Evolutionary conservation across 92 coral and sea anemone species (phyloP).

Genomic region (Diadumene lineata): DNA sequence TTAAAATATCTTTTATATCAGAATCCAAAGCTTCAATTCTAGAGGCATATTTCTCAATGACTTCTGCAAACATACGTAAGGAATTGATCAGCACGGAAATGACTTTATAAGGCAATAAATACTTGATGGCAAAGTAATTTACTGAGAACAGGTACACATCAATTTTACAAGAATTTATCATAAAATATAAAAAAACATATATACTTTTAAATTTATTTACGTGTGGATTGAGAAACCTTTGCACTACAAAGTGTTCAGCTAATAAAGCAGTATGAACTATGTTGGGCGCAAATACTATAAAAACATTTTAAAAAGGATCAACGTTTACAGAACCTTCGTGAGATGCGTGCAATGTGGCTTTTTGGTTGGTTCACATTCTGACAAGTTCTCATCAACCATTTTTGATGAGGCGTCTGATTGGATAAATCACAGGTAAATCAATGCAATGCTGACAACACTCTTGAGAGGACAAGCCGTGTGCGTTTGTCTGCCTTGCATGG

Average conservation of each 20-base stretch:
- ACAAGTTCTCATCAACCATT: background rate
- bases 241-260: no score
- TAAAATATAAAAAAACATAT: no score
- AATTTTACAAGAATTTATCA: no score
- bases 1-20: conserved; percentile 80
- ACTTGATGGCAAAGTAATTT: no score
- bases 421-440: background rate
- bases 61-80: conserved; percentile 60
- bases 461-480: background rate
- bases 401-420: background rate
- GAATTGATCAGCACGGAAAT: no score
- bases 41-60: conserved; percentile 69
- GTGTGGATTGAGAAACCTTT: no score
- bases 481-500: background rate
- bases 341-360: background rate
- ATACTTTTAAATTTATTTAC: no score
- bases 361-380: background rate
- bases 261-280: no score
- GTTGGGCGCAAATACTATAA: no score
- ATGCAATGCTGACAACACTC: background rate
- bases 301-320: no score
- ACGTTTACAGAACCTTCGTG: background rate
- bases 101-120: no score
- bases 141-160: no score
- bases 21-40: conserved; percentile 68